phyloP scores from a whole-genome alignment of 2,888 invertebrate species.

The Amphipyra tragopoginis region DNA sequence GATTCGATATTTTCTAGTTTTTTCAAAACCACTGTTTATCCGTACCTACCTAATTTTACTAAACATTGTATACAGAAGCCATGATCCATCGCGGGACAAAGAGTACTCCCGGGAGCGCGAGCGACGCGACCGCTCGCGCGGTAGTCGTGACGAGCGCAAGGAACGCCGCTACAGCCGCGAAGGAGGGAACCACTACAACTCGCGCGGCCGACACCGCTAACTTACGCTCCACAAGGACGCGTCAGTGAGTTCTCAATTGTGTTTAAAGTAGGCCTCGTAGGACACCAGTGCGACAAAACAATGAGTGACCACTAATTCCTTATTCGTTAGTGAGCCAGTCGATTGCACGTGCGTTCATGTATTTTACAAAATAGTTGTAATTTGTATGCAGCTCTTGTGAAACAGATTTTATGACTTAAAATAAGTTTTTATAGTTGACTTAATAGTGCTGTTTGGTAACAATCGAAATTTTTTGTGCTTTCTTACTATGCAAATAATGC shows the following conservation, averaged over 20 bases:
- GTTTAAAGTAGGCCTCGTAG: slow-evolving; percentile 8
- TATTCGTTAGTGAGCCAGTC: slow-evolving; percentile 9
- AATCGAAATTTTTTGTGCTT: slow-evolving; percentile 19
- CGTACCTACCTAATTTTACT: neutral
- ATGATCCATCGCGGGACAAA: slow-evolving; percentile 71
- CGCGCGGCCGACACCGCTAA: slow-evolving; percentile 82
- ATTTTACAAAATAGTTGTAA: slow-evolving; percentile 37
- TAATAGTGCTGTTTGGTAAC: slow-evolving; percentile 30
- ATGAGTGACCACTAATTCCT: slow-evolving; percentile 15
- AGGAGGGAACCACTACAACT: slow-evolving; percentile 73
- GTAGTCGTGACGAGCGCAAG: slow-evolving; percentile 75
- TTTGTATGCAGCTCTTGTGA: slow-evolving; percentile 42
- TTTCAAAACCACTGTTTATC: neutral
- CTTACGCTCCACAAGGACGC: neutral
- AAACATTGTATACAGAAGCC: slow-evolving; percentile 36
- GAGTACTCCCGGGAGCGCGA: slow-evolving; percentile 81
- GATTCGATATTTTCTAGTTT: neutral
- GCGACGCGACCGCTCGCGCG: slow-evolving; percentile 77
- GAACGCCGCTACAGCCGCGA: slow-evolving; percentile 86
- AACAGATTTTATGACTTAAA: slow-evolving; percentile 29
- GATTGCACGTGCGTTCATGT: slow-evolving; percentile 8
- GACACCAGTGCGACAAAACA: slow-evolving; percentile 18
- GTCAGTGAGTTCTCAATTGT: slow-evolving; percentile 4
- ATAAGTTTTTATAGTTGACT: slow-evolving; percentile 37
- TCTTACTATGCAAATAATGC: slow-evolving; percentile 18